Percentiles rank a stretch among this genome's conserved stretches.
Conservation (phyloP, 2,113 vertebrate genomes). For the Potamarius usumacintae region DNA sequence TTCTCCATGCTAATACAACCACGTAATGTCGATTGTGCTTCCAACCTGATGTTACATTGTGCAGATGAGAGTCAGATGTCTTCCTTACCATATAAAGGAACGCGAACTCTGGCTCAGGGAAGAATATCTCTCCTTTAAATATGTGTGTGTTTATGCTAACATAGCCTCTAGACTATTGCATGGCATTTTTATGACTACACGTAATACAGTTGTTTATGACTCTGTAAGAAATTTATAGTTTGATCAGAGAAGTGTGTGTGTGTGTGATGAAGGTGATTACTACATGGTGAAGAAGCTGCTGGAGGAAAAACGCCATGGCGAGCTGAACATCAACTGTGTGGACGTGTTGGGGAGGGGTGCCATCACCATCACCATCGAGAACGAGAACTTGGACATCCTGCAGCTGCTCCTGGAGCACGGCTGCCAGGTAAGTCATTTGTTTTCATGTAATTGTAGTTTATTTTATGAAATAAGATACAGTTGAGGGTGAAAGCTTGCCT, state of each 20-base stretch:
- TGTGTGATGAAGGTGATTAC: slow-evolving; percentile 84
- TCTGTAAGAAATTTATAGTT: neutral
- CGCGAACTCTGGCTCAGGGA: slow-evolving; percentile 42
- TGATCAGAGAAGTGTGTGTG: neutral
- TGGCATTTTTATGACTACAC: slow-evolving; percentile 4
- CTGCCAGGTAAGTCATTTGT: slow-evolving; percentile 84
- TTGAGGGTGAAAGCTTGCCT: neutral
- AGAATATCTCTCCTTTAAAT: slow-evolving; percentile 59
- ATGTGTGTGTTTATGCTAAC: slow-evolving; percentile 66
- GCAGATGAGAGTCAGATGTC: slow-evolving; percentile 30
- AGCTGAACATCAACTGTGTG: slow-evolving; percentile 96
- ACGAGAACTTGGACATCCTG: slow-evolving; percentile 95
- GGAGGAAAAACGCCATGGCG: slow-evolving; percentile 87
- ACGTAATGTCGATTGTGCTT: neutral
- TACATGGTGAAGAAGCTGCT: slow-evolving; percentile 99
- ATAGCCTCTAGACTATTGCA: slow-evolving; percentile 4
- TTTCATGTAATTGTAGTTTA: neutral
- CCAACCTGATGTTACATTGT: slow-evolving; percentile 32
- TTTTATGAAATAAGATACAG: neutral
- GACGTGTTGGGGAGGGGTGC: slow-evolving; percentile 95
- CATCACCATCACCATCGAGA: slow-evolving; percentile 95
- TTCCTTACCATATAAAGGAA: slow-evolving; percentile 72
- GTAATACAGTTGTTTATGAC: neutral
- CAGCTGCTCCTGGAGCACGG: slow-evolving; percentile 94
- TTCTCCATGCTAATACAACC: neutral